Conservation (phyloP, 1,140 invertebrate genomes). For the Hestina assimilis region DNA sequence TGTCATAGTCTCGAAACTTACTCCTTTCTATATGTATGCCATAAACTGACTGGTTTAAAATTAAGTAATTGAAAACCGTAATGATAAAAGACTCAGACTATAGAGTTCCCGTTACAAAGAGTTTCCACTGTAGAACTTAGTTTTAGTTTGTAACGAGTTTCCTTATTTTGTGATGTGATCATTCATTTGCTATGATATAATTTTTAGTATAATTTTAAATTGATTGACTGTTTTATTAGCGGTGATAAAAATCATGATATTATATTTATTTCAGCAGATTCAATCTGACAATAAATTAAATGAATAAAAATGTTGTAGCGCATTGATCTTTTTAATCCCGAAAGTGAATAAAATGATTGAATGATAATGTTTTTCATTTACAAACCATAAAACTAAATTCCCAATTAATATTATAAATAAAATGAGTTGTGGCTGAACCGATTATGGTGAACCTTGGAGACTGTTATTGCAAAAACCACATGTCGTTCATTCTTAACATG, state of each 20-base stretch:
- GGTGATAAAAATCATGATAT: not conserved
- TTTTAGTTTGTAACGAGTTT: constrained; percentile 14
- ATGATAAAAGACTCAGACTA: too few species aligned
- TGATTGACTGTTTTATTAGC: not conserved
- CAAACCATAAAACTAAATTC: too few species aligned
- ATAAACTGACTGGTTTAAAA: not conserved
- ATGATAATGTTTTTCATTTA: too few species aligned
- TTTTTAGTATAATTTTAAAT: not conserved
- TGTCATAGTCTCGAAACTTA: too few species aligned
- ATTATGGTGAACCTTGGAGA: too few species aligned
- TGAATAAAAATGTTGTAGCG: not conserved
- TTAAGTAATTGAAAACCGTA: too few species aligned
- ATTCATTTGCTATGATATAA: constrained; percentile 1
- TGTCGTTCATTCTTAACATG: too few species aligned
- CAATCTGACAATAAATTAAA: constrained; percentile 51
- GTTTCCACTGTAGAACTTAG: not conserved
- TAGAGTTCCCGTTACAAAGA: too few species aligned
- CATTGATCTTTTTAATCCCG: not conserved
- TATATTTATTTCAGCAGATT: constrained; percentile 47
- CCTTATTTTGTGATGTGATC: constrained; percentile 39
- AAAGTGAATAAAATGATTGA: not conserved
- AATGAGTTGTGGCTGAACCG: too few species aligned
- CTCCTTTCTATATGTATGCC: too few species aligned
- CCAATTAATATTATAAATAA: too few species aligned
- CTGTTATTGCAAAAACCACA: too few species aligned